Conservation (phyloP, 2,888 invertebrate species). For the Tenthredo scrophulariae region DNA sequence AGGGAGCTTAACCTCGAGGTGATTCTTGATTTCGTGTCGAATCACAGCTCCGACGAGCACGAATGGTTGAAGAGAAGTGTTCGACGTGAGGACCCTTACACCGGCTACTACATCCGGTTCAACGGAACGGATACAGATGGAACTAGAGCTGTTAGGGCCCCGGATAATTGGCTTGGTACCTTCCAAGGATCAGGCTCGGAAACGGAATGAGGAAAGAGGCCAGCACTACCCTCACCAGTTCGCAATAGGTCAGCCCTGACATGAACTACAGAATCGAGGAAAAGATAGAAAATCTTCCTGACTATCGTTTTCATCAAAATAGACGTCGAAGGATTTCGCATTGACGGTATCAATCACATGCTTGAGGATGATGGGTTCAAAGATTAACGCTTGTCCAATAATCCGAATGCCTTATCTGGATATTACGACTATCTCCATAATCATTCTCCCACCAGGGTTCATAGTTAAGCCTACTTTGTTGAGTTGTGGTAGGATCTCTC, state of each 20-base stretch:
- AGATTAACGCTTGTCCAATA: conserved; percentile 70
- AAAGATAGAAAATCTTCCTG: conserved; percentile 66
- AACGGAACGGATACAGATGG: conserved; percentile 79
- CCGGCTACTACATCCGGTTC: conserved; percentile 89
- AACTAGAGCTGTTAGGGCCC: conserved; percentile 71
- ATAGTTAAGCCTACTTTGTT: conserved; percentile 73
- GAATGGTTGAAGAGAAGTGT: conserved; percentile 90
- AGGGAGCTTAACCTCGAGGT: conserved; percentile 73
- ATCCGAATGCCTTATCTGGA: conserved; percentile 58
- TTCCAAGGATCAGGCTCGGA: conserved; percentile 83
- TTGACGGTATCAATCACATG: conserved; percentile 78
- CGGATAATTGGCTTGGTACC: conserved; percentile 80
- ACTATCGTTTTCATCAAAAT: conserved; percentile 79
- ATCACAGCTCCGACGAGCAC: conserved; percentile 88
- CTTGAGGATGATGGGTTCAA: conserved; percentile 66
- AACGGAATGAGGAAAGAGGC: conserved; percentile 78
- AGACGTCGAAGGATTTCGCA: conserved; percentile 83
- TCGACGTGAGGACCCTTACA: conserved; percentile 81
- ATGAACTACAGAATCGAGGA: conserved; percentile 82
- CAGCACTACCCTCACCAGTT: conserved; percentile 86
- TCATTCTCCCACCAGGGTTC: conserved; percentile 75
- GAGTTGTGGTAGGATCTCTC: conserved; percentile 81
- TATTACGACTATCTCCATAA: conserved; percentile 71
- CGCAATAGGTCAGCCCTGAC: conserved; percentile 83
- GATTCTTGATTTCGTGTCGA: conserved; percentile 80